Evolutionary conservation across 2,113 vertebrate species (phyloP), one percentile per base, ranked within the genome.

Genomic region (Eretmodus cyanostictus): DNA sequence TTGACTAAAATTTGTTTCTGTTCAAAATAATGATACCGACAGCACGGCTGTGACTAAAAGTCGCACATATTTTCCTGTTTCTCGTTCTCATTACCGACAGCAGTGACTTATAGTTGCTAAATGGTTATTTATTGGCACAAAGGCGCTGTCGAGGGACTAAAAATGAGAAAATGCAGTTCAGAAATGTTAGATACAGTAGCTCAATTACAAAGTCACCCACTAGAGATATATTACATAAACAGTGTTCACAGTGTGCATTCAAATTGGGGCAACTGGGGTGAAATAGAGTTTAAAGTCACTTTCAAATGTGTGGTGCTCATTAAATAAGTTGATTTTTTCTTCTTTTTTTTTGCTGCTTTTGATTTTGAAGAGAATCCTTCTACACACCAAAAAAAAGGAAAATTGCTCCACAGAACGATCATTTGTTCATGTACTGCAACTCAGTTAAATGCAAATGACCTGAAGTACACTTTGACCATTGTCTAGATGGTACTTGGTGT

Each of bases 401-500:
- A 89, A 90, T 83, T 42, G 27, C 22, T 83, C 66, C 24, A 53
- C 53, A 87, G 80, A 86, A 82, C 81, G 86, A 90, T 84, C 19
- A 88, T 88, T 80, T 89, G 84, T 87, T 89, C 59, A 68, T 80
- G 85, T n/a, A 68, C 59, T 84, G 59, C 86, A 89, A 79, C 83
- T 85, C 51, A 68, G 85, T 83, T 87, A 81, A 93, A 89, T 90
- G 61, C 87, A 89, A 93, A 89, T 86, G 71, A 53, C 40, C 83
- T 85, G n/a, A 89, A 88, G 76, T 63, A 82, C 19, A 40, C 83
- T 86, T 80, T 82, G 89, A 87, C 91, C 90, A 84, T 76, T 90
- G 81, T 24, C 78, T 73, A 8, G 59, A 80, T 88, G 84, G 71
- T 85, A 42, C 86, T 91, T 78, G 76, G 59, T 86, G 87, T 93